These are phyloP conservation scores for Caenorhabditis plicata DNA, from an alignment of 2,888 invertebrate genomes.

Conservation along the genomic window DNA sequence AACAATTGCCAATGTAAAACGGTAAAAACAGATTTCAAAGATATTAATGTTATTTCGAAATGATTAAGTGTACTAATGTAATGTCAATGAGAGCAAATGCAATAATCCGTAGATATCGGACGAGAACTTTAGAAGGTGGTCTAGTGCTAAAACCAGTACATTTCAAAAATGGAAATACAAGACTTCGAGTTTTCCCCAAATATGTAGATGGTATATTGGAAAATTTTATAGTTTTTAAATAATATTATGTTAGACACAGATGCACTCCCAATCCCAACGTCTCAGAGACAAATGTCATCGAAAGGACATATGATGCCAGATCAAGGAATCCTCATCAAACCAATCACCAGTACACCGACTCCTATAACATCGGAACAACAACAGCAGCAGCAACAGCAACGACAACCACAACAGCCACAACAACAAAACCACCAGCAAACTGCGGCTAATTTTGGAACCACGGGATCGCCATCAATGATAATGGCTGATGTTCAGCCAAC, in stretches of 20 bases:
- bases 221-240: too few relatives aligned
- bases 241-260: too few relatives aligned
- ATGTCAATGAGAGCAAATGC: slow-evolving; percentile 65
- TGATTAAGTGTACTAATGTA: slow-evolving; percentile 62
- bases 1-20: slow-evolving; percentile 65
- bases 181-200: slow-evolving; percentile 63
- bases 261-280: slow-evolving; percentile 23
- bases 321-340: too few relatives aligned
- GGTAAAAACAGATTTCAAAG: slow-evolving; percentile 31
- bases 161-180: slow-evolving; percentile 63
- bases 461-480: slow-evolving; percentile 15
- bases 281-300: too few relatives aligned
- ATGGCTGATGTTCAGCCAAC: neutral
- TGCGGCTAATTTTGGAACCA: too few relatives aligned
- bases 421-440: slow-evolving; percentile 5
- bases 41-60: too few relatives aligned
- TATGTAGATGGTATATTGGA: too few relatives aligned
- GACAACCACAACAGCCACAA: neutral
- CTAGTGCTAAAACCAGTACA: slow-evolving; percentile 64
- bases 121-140: slow-evolving; percentile 61
- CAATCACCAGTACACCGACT: too few relatives aligned
- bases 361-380: too few relatives aligned
- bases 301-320: too few relatives aligned
- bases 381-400: neutral
- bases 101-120: slow-evolving; percentile 63